These are phyloP conservation scores for Vipera latastei DNA, from an alignment of 2,797 vertebrate species.

Conservation along the genomic window DNA sequence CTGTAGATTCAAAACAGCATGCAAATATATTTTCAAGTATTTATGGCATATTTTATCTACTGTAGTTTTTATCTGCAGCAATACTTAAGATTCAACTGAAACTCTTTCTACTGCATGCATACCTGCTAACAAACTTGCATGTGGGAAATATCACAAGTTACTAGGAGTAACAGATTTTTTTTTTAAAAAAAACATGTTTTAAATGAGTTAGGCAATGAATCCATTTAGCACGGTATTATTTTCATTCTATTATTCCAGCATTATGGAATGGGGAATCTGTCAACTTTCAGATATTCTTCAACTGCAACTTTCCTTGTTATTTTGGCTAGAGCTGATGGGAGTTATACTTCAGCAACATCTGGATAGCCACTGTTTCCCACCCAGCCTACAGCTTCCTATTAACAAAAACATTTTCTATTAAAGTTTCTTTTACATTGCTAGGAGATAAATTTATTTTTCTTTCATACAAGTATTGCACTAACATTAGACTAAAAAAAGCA, in stretches of 20 bases:
- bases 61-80: not conserved
- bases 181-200: not conserved
- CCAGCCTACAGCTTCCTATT: not conserved
- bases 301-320: not conserved
- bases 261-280: not conserved
- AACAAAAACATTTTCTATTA: not conserved
- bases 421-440: not conserved
- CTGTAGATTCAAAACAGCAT: not conserved
- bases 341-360: not conserved
- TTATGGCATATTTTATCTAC: not conserved
- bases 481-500: not conserved
- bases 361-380: not conserved
- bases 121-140: not conserved
- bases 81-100: not conserved
- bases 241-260: not conserved
- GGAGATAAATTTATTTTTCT: not conserved
- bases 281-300: not conserved
- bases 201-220: not conserved
- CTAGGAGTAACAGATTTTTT: not conserved
- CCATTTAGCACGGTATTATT: not conserved
- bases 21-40: not conserved
- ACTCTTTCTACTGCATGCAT: not conserved
- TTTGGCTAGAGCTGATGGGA: not conserved
- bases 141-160: not conserved
- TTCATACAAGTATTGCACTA: not conserved